Evolutionary conservation across 2,797 vertebrate species (phyloP).

Genomic region (Urosaurus nigricauda): DNA sequence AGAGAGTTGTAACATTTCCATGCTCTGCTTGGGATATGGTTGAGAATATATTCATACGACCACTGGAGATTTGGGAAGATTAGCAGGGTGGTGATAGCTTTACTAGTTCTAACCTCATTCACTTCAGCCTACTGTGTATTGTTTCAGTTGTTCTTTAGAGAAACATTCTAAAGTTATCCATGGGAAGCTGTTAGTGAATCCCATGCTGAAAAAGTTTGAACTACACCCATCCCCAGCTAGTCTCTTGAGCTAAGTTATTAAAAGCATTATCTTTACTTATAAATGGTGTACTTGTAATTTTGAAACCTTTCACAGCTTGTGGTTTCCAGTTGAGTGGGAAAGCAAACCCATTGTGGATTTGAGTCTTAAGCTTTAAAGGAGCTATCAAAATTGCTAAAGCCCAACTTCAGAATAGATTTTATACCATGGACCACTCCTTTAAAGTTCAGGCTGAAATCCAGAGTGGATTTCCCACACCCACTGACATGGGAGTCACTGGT

Average conservation of each 20-base stretch:
- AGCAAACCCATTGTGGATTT: too few species aligned
- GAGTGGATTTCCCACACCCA: too few species aligned
- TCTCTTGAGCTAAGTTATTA: neutral
- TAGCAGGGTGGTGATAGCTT: neutral
- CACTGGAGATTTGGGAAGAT: neutral
- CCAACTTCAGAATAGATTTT: too few species aligned
- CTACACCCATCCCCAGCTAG: neutral
- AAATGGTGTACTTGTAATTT: neutral
- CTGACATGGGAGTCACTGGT: too few species aligned
- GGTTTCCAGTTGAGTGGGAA: too few species aligned
- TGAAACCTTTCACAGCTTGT: neutral
- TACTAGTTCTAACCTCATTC: neutral
- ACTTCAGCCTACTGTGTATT: neutral
- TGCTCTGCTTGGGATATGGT: neutral
- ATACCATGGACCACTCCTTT: too few species aligned
- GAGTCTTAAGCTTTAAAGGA: too few species aligned
- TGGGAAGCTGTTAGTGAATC: neutral
- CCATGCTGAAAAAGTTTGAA: neutral
- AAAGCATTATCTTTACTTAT: fast-evolving
- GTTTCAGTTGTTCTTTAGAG: neutral
- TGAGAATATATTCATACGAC: neutral
- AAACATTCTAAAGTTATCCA: neutral
- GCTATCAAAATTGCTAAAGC: too few species aligned
- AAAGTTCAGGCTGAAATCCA: too few species aligned
- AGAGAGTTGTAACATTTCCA: too few species aligned